Base-by-base conservation (phyloP, 2,113 vertebrate genomes). In the Clarias macrocephalus region DNA sequence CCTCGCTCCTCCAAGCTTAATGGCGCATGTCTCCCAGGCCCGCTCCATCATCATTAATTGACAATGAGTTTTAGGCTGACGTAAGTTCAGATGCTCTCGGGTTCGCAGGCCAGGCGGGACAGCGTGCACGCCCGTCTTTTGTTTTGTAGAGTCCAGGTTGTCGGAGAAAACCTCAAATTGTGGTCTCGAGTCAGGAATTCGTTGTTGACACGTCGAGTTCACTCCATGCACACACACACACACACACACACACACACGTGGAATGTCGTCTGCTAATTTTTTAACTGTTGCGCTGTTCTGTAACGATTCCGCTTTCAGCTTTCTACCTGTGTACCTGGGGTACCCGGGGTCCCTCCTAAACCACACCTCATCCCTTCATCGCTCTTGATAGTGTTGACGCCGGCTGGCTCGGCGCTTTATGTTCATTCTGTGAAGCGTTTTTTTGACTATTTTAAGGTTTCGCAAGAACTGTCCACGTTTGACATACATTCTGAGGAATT, bases 1-100 rank as follows among this genome's bases (percentile, higher is more conserved):
- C 68, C 65, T 75, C 76, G 76, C 88, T 89, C 75, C 84, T 85
- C 86, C 25, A 57, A 48, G 85, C 87, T 57, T 88, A 90, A 90
- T 90, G 89, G 89, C 75, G 60, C 75, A 73, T 85, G 85, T 90
- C 89, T 87, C 82, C 57, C 68, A 87, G 76, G 87, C 60, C 85
- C 85, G 87, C 82, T 90, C 85, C 82, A 88, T 90, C 89, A 90
- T 88, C 85, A 79, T 86, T 88, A 90, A 88, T 88, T 81, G 85
- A 90, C 89, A 87, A 84, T 83, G 85, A 87, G 85, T 88, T 88
- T 48, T 82, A 88, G 89, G 63, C 87, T 87, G 62, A 66, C 83
- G 70, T 87, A 77, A 90, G 82, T 87, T 82, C 84, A 79, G 89
- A 66, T 70, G 52, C 37, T 1, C 72, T 66, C 80, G 33, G 30